These are phyloP conservation scores for Tiliacea aurago DNA, from an alignment of 2,888 invertebrate species.

Conservation along the genomic window DNA sequence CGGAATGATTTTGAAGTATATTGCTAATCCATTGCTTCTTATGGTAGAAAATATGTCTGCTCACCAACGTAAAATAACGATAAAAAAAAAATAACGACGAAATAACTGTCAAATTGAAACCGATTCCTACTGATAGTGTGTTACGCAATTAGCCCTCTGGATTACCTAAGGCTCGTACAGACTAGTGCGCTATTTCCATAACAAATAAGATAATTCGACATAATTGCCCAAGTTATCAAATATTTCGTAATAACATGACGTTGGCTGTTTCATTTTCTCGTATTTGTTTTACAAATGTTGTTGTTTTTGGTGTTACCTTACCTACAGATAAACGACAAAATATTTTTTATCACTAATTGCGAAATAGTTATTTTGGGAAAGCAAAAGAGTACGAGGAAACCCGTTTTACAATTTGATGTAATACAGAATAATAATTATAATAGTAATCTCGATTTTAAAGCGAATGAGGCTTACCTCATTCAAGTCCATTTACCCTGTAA, in stretches of 20 bases:
- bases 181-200: too few relatives aligned
- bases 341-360: background rate
- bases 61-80: too few relatives aligned
- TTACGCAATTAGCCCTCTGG: too few relatives aligned
- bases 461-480: background rate
- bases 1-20: too few relatives aligned
- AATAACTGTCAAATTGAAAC: too few relatives aligned
- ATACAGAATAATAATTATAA: background rate
- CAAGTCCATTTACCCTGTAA: too few relatives aligned
- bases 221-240: slow-evolving; percentile 15
- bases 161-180: too few relatives aligned
- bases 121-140: too few relatives aligned
- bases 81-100: too few relatives aligned
- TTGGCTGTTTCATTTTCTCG: background rate
- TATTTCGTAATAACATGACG: slow-evolving; percentile 15
- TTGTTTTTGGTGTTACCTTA: background rate
- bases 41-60: too few relatives aligned
- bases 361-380: background rate
- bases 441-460: background rate
- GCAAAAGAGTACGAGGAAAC: background rate
- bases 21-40: too few relatives aligned
- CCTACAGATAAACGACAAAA: background rate
- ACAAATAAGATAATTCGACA: slow-evolving; percentile 12
- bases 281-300: background rate
- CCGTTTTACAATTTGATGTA: background rate